Percentiles rank a stretch among this genome's conserved stretches.
phyloP scores from a whole-genome alignment of 2,113 vertebrate genomes.

The Percopsis transmontana region DNA sequence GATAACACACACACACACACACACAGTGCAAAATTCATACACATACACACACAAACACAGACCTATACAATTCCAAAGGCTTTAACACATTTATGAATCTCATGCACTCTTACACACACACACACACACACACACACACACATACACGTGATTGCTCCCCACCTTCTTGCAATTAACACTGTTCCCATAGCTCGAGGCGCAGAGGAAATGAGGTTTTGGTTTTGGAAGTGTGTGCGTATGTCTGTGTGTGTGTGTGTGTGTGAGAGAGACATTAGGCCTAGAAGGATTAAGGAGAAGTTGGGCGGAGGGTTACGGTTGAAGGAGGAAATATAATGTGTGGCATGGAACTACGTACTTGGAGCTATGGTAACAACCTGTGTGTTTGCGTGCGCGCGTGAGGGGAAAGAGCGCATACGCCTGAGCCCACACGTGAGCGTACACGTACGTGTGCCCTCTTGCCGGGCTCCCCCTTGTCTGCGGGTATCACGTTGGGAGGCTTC shows the following conservation, averaged over 20 bases:
- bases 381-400: constrained; percentile 3
- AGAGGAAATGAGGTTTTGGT: constrained; percentile 79
- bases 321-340: constrained; percentile 76
- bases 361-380: constrained; percentile 60
- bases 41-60: constrained; percentile 24
- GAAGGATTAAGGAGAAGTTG: constrained; percentile 70
- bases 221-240: constrained; percentile 45
- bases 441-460: constrained; percentile 33
- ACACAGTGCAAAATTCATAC: constrained; percentile 10
- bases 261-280: constrained; percentile 55
- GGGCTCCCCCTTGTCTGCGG: constrained; percentile 15
- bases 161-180: constrained; percentile 77
- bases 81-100: constrained; percentile 37
- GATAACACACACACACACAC: constrained; percentile 24
- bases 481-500: constrained; percentile 64
- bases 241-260: constrained; percentile 9
- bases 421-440: constrained; percentile 20
- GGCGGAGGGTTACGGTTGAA: constrained; percentile 74
- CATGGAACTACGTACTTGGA: constrained; percentile 72
- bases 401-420: not conserved
- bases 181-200: constrained; percentile 72
- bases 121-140: constrained; percentile 33
- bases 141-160: constrained; percentile 49
- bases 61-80: constrained; percentile 29
- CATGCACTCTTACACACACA: constrained; percentile 26